A percentile compares a stretch with the other conserved stretches of the same genome.
Evolutionary conservation across 2,888 invertebrate genomes (phyloP).

Genomic region (Chrysomela aeneicollis): DNA sequence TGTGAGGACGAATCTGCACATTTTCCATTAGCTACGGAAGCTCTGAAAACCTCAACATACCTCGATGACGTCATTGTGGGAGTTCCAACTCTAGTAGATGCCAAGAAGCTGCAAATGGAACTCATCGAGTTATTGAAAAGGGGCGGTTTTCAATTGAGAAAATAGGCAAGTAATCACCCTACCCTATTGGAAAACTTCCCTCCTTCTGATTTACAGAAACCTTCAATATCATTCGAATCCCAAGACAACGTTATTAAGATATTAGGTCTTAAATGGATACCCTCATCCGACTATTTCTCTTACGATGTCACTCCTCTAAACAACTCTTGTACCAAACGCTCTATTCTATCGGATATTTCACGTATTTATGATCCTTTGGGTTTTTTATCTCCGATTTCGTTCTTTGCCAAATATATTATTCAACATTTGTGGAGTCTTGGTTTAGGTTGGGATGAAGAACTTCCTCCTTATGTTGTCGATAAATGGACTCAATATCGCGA

Average conservation of each 20-base stretch:
- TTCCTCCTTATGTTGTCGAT: slow-evolving; percentile 1
- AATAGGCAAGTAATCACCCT: background rate
- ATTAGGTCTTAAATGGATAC: background rate
- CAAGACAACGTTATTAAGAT: background rate
- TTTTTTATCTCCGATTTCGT: slow-evolving; percentile 15
- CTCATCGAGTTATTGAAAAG: background rate
- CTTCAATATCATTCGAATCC: background rate
- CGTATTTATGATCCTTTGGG: slow-evolving; percentile 20
- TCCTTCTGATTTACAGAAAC: background rate
- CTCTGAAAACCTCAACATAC: background rate
- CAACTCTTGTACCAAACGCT: slow-evolving; percentile 12
- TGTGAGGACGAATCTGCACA: background rate
- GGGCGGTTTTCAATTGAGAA: background rate
- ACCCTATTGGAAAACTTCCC: background rate
- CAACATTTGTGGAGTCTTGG: slow-evolving; percentile 23
- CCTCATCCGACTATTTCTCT: background rate
- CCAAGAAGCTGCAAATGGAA: background rate
- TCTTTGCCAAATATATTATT: slow-evolving; percentile 28
- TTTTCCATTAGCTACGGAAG: slow-evolving; percentile 1
- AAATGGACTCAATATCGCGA: no score
- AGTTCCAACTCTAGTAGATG: background rate
- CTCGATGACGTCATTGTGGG: no score
- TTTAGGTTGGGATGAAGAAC: slow-evolving; percentile 29
- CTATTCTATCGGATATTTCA: slow-evolving; percentile 11
- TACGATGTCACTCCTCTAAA: background rate